Evolutionary conservation across 2,888 invertebrate species (phyloP).

Genomic region (Chrysodeixis includens): DNA sequence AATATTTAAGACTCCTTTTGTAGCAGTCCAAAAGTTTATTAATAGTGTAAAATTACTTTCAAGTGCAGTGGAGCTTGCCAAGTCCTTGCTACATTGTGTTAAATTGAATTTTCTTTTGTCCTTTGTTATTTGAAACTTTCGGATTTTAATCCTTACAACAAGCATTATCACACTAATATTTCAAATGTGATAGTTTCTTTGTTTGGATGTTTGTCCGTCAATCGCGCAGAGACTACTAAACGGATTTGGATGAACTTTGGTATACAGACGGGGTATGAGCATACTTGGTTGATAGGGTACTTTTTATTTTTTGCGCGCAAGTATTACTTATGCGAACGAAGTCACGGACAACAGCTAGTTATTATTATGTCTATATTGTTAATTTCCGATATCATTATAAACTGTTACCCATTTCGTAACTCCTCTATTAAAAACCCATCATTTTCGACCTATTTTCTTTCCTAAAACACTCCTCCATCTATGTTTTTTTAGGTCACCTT

Average conservation of each 20-base stretch:
- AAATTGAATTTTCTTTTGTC: conserved; percentile 1
- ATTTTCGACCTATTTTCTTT: background rate
- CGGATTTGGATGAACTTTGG: too few species aligned
- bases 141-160: background rate
- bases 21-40: conserved; percentile 33
- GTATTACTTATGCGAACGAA: too few species aligned
- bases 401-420: background rate
- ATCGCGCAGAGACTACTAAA: too few species aligned
- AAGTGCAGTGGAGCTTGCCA: conserved; percentile 24
- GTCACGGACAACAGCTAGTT: background rate
- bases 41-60: conserved; percentile 35
- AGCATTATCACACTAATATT: too few species aligned
- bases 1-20: conserved; percentile 38
- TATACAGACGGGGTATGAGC: too few species aligned
- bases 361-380: too few species aligned
- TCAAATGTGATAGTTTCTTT: too few species aligned
- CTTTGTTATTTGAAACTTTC: conserved; percentile 10
- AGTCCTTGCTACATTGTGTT: conserved; percentile 7
- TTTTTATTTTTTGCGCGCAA: too few species aligned
- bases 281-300: too few species aligned
- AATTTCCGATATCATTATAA: too few species aligned
- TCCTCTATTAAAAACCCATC: background rate
- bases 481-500: conserved; percentile 2
- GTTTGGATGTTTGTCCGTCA: too few species aligned
- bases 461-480: background rate